Evolutionary conservation across 2,113 vertebrate genomes (phyloP).

Genomic region (Heptranchias perlo): DNA sequence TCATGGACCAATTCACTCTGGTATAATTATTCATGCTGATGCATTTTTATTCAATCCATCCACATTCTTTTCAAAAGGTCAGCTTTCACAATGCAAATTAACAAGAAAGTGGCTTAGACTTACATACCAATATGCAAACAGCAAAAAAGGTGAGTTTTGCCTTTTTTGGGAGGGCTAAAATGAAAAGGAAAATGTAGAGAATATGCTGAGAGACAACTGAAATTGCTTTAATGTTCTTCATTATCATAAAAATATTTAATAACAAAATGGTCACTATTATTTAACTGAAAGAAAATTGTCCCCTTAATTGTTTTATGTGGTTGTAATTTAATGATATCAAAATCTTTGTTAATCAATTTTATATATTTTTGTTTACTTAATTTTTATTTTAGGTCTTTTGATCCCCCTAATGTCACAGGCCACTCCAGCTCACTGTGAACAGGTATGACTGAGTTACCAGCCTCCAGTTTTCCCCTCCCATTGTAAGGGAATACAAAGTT

Average conservation of each 20-base stretch:
- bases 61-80: slow-evolving; percentile 23
- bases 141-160: neutral
- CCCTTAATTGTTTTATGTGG: neutral
- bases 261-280: neutral
- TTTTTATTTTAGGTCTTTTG: neutral
- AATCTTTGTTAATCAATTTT: neutral
- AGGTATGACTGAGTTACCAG: neutral
- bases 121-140: neutral
- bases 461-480: too few relatives aligned
- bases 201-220: too few relatives aligned
- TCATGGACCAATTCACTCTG: neutral
- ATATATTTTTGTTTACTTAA: too few relatives aligned
- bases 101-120: neutral
- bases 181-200: neutral
- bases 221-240: neutral
- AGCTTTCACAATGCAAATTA: slow-evolving; percentile 6
- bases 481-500: neutral
- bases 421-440: neutral
- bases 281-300: too few relatives aligned
- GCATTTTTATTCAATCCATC: slow-evolving; percentile 21
- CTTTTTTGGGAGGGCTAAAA: neutral
- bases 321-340: neutral
- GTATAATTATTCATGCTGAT: neutral
- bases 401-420: neutral
- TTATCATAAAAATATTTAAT: neutral